Percentiles rank a stretch among this genome's conserved stretches.
phyloP scores from a whole-genome alignment of 2,888 invertebrate species.

The Diaphora mendica region DNA sequence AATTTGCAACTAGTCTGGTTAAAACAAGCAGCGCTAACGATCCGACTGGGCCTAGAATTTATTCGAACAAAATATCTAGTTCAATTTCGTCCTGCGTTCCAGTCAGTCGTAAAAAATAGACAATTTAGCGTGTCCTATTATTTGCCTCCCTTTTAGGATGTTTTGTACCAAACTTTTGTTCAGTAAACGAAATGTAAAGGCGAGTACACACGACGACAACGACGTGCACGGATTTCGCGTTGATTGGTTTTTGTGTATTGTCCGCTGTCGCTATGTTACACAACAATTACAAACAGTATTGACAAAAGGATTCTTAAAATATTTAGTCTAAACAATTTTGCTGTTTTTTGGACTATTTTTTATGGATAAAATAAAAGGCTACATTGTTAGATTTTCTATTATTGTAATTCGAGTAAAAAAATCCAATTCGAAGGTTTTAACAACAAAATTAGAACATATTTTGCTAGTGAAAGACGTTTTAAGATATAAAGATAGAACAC shows the following conservation, averaged over 20 bases:
- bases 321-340: background rate
- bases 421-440: too few species aligned
- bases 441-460: too few species aligned
- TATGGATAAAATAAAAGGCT: background rate
- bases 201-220: background rate
- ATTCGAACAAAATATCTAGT: slow-evolving; percentile 16
- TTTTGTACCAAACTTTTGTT: slow-evolving; percentile 12
- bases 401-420: background rate
- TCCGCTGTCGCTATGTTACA: background rate
- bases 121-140: slow-evolving; percentile 15
- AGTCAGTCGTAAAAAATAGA: slow-evolving; percentile 22
- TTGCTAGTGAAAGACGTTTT: too few species aligned
- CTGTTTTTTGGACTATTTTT: background rate
- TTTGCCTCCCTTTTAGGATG: slow-evolving; percentile 18
- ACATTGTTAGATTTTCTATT: background rate
- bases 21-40: slow-evolving; percentile 24
- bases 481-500: too few species aligned
- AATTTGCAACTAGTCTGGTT: slow-evolving; percentile 33
- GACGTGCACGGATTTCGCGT: slow-evolving; percentile 2
- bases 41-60: slow-evolving; percentile 25
- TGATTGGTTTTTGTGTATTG: slow-evolving; percentile 9
- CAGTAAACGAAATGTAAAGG: slow-evolving; percentile 1
- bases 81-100: slow-evolving; percentile 10
- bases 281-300: background rate
- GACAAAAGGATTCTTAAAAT: background rate